phyloP scores from a whole-genome alignment of 2,797 vertebrate genomes.

The Oryzias dopingdopingensis region DNA sequence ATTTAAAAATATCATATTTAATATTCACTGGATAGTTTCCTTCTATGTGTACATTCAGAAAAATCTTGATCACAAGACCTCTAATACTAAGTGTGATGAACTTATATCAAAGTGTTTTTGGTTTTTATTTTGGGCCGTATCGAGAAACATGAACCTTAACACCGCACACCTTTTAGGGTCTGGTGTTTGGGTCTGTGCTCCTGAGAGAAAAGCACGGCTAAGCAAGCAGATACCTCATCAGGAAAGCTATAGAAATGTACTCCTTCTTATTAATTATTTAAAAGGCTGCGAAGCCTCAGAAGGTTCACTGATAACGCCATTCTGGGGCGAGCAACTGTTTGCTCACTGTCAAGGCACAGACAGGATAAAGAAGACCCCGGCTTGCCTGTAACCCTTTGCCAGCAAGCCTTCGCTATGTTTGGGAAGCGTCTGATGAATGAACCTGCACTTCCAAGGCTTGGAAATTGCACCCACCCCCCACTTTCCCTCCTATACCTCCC shows the following conservation, averaged over 20 bases:
- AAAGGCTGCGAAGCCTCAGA: constrained; percentile 47
- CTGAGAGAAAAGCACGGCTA: constrained; percentile 32
- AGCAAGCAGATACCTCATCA: constrained; percentile 52
- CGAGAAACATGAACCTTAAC: not conserved
- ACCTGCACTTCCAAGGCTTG: constrained; percentile 37
- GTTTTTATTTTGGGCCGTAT: too few relatives aligned
- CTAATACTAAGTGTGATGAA: too few relatives aligned
- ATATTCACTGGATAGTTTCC: too few relatives aligned
- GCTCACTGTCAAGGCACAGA: constrained; percentile 38
- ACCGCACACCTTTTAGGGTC: constrained; percentile 2
- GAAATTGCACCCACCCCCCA: constrained; percentile 17
- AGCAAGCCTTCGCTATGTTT: constrained; percentile 26
- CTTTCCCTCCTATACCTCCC: constrained; percentile 13
- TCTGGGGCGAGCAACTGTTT: constrained; percentile 56
- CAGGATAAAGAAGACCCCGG: constrained; percentile 41
- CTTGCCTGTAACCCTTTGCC: constrained; percentile 10
- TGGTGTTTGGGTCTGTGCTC: constrained; percentile 2
- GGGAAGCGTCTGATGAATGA: constrained; percentile 65
- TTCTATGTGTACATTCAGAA: too few relatives aligned
- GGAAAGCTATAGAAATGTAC: constrained; percentile 58
- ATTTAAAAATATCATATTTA: too few relatives aligned
- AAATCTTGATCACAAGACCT: too few relatives aligned
- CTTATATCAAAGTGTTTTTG: too few relatives aligned
- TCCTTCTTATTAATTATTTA: constrained; percentile 68
- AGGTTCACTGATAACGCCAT: constrained; percentile 50